A percentile compares a stretch with the other conserved stretches of the same genome.
Evolutionary conservation across 2,888 invertebrate species (phyloP).

Genomic region (Caenorhabditis sp.): DNA sequence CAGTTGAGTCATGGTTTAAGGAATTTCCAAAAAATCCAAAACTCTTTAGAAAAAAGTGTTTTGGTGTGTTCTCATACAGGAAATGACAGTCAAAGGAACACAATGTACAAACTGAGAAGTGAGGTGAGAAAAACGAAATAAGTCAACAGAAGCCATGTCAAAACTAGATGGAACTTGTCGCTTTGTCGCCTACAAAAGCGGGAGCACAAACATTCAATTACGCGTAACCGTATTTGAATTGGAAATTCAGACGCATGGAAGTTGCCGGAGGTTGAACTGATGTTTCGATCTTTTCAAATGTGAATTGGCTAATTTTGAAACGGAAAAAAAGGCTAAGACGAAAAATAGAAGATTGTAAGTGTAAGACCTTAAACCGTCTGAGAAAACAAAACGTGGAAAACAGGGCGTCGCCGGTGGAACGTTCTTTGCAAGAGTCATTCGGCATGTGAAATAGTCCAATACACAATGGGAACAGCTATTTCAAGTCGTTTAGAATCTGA

Average conservation of each 20-base stretch:
- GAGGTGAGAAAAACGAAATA: slow-evolving; percentile 9
- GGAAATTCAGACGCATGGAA: slow-evolving; percentile 16
- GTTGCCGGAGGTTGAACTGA: slow-evolving; percentile 4
- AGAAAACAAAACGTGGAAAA: slow-evolving; percentile 1
- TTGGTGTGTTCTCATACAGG: not conserved
- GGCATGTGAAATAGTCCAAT: slow-evolving; percentile 31
- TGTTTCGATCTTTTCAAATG: slow-evolving; percentile 36
- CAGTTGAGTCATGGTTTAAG: slow-evolving; percentile 29
- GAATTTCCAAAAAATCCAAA: not conserved
- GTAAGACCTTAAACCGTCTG: not conserved
- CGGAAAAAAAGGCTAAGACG: slow-evolving; percentile 3
- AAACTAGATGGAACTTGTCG: slow-evolving; percentile 54
- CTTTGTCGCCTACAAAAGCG: slow-evolving; percentile 54
- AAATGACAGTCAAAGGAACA: slow-evolving; percentile 5
- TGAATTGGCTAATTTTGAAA: slow-evolving; percentile 45
- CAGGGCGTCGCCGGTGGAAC: slow-evolving; percentile 28
- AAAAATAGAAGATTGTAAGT: not conserved
- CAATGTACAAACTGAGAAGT: slow-evolving; percentile 19
- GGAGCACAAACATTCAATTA: slow-evolving; percentile 62
- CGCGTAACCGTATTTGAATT: slow-evolving; percentile 63
- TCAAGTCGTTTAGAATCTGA: not conserved
- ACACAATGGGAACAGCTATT: slow-evolving; percentile 28
- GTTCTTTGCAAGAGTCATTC: slow-evolving; percentile 20
- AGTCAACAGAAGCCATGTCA: slow-evolving; percentile 51
- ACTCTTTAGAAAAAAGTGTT: not conserved